phyloP scores from a whole-genome alignment of 2,113 vertebrate species.

The Cheirogaleus medius region DNA sequence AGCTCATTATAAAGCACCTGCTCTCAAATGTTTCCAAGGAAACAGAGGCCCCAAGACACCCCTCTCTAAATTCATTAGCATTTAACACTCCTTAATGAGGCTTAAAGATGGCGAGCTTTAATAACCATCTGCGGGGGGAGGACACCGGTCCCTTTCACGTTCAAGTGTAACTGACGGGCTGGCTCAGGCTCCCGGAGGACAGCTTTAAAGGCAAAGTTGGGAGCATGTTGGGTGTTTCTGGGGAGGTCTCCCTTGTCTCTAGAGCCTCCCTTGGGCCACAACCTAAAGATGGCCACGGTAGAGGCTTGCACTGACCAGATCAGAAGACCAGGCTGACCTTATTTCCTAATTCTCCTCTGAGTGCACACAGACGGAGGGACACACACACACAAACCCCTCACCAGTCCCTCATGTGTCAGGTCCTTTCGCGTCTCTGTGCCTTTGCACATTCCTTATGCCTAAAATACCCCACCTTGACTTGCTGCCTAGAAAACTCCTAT shows the following conservation, averaged over 20 bases:
- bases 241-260: not conserved
- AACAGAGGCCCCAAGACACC: constrained; percentile 79
- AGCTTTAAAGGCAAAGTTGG: not conserved
- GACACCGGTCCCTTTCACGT: constrained; percentile 14
- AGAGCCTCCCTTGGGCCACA: not conserved
- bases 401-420: not conserved
- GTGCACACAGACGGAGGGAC: not conserved
- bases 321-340: not conserved
- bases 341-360: not conserved
- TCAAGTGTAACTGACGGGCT: not conserved
- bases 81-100: constrained; percentile 81
- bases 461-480: not conserved
- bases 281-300: not conserved
- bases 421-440: not conserved
- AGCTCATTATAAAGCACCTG: constrained; percentile 82
- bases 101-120: constrained; percentile 58
- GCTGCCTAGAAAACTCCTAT: constrained; percentile 26
- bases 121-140: constrained; percentile 56
- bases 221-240: not conserved
- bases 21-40: constrained; percentile 84
- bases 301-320: not conserved
- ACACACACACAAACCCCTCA: not conserved
- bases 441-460: not conserved
- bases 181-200: not conserved
- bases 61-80: constrained; percentile 82